Evolutionary conservation across 1,140 invertebrate genomes (phyloP).

Genomic region (Drosophila triauraria): DNA sequence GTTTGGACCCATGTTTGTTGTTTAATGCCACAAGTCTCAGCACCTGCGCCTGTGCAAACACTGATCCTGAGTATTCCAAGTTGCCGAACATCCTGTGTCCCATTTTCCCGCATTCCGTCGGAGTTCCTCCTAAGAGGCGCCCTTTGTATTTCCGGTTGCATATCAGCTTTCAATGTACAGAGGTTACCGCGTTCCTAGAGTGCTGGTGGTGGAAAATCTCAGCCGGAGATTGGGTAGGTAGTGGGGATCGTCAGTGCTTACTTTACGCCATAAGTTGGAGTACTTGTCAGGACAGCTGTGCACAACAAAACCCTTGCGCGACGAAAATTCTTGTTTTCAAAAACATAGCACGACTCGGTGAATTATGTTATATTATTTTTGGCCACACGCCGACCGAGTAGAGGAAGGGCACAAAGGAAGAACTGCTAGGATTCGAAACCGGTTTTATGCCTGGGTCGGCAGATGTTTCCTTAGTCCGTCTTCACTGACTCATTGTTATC

Average conservation of each 20-base stretch:
- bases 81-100: slow-evolving; percentile 31
- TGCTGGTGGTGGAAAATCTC: not conserved
- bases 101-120: slow-evolving; percentile 8
- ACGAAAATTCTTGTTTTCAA: not conserved
- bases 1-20: not conserved
- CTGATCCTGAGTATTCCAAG: not conserved
- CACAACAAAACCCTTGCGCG: not conserved
- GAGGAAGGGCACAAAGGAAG: not conserved
- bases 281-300: slow-evolving; percentile 1
- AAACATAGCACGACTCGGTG: slow-evolving; percentile 6
- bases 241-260: no score
- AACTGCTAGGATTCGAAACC: slow-evolving; percentile 47
- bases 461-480: slow-evolving; percentile 53
- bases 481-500: slow-evolving; percentile 28
- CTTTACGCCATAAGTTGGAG: no score
- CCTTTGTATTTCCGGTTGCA: slow-evolving; percentile 30
- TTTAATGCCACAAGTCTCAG: slow-evolving; percentile 1
- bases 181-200: slow-evolving; percentile 25
- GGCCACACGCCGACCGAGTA: slow-evolving; percentile 32
- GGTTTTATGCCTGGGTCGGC: slow-evolving; percentile 52
- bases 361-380: slow-evolving; percentile 20
- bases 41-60: slow-evolving; percentile 16
- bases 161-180: slow-evolving; percentile 39
- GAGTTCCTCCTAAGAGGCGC: slow-evolving; percentile 18
- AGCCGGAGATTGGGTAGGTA: not conserved